Evolutionary conservation across 2,797 vertebrate genomes (phyloP), one percentile per base, ranked within the genome.

Genomic region (Chaetophractus vellerosus): DNA sequence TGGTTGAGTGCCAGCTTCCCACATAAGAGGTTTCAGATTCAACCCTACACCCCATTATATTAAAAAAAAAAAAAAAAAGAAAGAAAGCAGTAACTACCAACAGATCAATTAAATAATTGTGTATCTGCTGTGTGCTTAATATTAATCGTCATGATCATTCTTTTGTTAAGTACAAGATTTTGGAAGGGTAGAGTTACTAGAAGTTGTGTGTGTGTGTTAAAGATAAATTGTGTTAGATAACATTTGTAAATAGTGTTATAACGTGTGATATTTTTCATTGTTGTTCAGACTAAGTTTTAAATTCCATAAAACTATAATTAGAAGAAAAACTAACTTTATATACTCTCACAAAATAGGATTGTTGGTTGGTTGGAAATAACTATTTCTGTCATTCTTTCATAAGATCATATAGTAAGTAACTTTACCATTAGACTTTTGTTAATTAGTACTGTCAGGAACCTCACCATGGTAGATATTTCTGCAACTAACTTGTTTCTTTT

Each of bases 401-500:
- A 95, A 94, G 82, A 84, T 89, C 82, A 88, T 90, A 21, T 85
- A 92, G 83, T 92, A 88, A 85, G n/a, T 92, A 76, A 69, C 68
- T 12, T 94, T 89, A 76, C 52, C 24, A 81, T 45, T 94, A 69
- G 92, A 82, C 55, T 91, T 94, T 64, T 55, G 33, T 95, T 89
- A 45, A 38, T 93, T 75, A 85, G 18, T 83, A 41, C 59, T 95
- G 59, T 96, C 68, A 90, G 63, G 93, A 96, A 81, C 8, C 18
- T 33, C 38, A 28, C 61, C 36, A 6, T 63, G 66, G 69, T 80
- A 95, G 74, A 87, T 93, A 64, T 55, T 80, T 55, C 68, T 96
- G 26, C 14, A 95, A 5, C 48, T 96, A 90, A 94, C 76, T 94
- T 68, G 75, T 96, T 95, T 86, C 80, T 95, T 36, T 94, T 76